Percentiles rank a stretch among this genome's conserved stretches.
phyloP scores from a whole-genome alignment of 1,140 invertebrate genomes.

The Rhagoletis pomonella region DNA sequence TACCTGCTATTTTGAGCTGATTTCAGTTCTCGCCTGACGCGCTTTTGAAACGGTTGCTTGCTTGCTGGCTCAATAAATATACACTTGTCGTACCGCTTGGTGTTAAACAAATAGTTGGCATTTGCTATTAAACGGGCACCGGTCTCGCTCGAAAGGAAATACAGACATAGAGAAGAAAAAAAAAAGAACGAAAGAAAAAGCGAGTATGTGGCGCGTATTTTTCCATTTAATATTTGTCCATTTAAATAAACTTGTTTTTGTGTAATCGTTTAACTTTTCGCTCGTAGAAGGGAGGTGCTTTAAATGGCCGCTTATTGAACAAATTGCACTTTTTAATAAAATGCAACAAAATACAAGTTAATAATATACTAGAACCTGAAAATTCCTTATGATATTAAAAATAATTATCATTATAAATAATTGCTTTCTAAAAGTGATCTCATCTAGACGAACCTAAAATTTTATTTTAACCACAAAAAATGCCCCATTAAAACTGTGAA shows the following conservation, averaged over 20 bases:
- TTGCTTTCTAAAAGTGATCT: no score
- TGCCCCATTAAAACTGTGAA: no score
- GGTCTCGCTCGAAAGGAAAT: not conserved
- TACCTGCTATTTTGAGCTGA: slow-evolving; percentile 27
- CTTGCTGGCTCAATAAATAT: not conserved
- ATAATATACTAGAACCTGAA: no score
- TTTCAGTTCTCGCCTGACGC: slow-evolving; percentile 32
- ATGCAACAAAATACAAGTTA: not conserved
- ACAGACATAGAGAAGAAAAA: not conserved
- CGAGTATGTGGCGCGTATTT: slow-evolving; percentile 2
- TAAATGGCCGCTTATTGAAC: no score
- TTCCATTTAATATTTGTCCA: not conserved
- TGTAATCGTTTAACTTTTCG: not conserved
- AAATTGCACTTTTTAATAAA: not conserved
- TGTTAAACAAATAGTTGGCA: not conserved
- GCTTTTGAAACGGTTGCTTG: slow-evolving; percentile 34
- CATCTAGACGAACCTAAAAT: no score
- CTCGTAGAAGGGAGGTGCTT: not conserved
- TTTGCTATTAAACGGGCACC: slow-evolving; percentile 23
- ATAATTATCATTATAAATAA: no score
- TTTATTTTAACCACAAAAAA: no score
- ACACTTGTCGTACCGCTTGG: not conserved
- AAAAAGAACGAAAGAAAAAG: slow-evolving; percentile 2
- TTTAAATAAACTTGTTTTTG: slow-evolving; percentile 3
- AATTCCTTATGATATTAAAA: no score